Evolutionary conservation across 1,140 invertebrate species (phyloP), one percentile per base, ranked within the genome.

Genomic region (Drosophila sproati): DNA sequence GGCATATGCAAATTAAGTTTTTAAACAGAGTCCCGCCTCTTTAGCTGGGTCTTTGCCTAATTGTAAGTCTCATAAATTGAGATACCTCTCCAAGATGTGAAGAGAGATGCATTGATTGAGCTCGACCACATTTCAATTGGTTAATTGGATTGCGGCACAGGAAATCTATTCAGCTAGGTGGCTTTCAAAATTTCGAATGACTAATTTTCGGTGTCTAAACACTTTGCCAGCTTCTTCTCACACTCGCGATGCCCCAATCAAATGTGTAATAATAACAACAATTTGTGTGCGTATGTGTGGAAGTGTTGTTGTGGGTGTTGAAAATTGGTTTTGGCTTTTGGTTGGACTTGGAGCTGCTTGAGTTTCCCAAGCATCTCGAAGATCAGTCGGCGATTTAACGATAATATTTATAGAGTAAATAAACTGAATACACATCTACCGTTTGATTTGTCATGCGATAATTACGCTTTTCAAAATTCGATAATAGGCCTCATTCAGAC

Each of bases 381-480:
- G 12, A 62, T 32, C 55, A 34, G 28, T 3, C 39, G 37, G 39
- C n/a, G 32, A 20, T 35, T n/a, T 45, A 59, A 48, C 60, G 73
- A 71, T 76, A 71, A 76, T 76, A 43, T 76, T 76, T 72, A 66
- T 72, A 60, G 68, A 70, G 57, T 70, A 74, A 74, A 74, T 62
- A 74, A 61, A 62, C 68, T 78, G 82, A 78, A 82, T 68, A 80
- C 68, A 69, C 77, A 80, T 74, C 82, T 71, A 69, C 55, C 66
- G 80, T 80, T 83, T 88, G 73, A 76, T 83, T 87, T 87, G 83
- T 87, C 83, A 83, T 69, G 80, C 73, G 85, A 88, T 89, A 87
- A 87, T 87, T 88, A 87, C 70, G 85, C 73, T 82, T 88, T 87
- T 87, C 83, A 83, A 87, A 82, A 69, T 72, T 75, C 83, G 69